Conservation (phyloP, 2,113 vertebrate genomes). For the Silurus asotus region DNA sequence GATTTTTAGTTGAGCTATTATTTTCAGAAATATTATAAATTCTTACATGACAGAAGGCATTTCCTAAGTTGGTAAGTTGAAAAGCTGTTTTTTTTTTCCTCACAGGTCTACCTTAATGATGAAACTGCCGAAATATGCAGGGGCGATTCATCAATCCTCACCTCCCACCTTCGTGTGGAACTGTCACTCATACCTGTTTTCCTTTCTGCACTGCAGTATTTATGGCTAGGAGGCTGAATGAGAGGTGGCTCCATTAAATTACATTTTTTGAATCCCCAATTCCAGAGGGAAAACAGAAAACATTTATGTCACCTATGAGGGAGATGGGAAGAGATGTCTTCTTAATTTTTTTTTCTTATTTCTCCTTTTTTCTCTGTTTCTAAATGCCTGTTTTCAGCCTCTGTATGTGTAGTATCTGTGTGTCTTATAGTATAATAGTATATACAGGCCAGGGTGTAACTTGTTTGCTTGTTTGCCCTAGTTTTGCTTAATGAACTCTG, state of each 20-base stretch:
- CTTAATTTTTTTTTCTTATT: neutral
- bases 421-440: neutral
- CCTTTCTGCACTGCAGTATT: slow-evolving; percentile 38
- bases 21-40: neutral
- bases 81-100: neutral
- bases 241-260: slow-evolving; percentile 34
- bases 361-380: neutral
- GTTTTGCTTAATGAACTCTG: neutral
- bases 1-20: neutral
- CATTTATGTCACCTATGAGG: slow-evolving; percentile 18
- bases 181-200: slow-evolving; percentile 9
- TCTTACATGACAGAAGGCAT: neutral
- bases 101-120: neutral
- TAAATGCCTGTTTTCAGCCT: neutral
- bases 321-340: neutral
- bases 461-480: neutral
- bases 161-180: neutral
- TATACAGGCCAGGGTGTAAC: neutral
- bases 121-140: neutral
- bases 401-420: neutral
- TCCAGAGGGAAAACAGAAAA: slow-evolving; percentile 37
- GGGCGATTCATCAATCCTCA: slow-evolving; percentile 34
- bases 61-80: too few species aligned
- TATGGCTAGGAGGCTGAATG: slow-evolving; percentile 30
- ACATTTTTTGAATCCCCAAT: slow-evolving; percentile 40